Base-by-base conservation (phyloP, 2,888 invertebrate genomes). In the Ophion ventricosus region DNA sequence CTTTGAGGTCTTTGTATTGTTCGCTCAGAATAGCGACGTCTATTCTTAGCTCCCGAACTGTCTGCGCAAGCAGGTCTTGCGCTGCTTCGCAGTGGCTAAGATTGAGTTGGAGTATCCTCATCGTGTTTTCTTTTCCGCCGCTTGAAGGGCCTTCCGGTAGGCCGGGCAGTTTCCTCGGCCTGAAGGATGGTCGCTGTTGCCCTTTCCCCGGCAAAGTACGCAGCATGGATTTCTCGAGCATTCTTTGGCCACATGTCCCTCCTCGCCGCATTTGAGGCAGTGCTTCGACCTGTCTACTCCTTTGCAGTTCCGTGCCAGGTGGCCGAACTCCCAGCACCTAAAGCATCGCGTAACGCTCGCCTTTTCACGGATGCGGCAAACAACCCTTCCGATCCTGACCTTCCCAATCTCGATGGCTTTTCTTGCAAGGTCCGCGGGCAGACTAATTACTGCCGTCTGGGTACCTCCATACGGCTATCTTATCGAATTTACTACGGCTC, bases 1-100 rank as follows among this genome's bases (percentile, higher is more conserved):
- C 25, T n/a, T 64, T 78, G 0, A 85, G 73, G 57, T 87, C 59
- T 49, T 54, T 66, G 69, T 87, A 84, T 66, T 83, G 87, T 72
- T 88, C 87, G 11, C 76, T 43, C 20, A 87, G 59, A 0, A 88
- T 54, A 0, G 77, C 87, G 5, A 87, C 73, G 40, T 84, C 84
- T 11, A 84, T 56, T 2, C 75, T 57, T 11, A 20, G 5, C n/a
- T 86, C 64, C 25, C 64, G 17, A 7, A 64, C 35, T 2, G 64
- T 64, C 35, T 64, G 64, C 64, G n/a, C 17, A 17, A 64, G 66
- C 66, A 66, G 43, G 8, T 66, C 66, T 11, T 66, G 43, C 1
- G 66, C 66, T 23, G 43, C 43, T n/a, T n/a, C 35, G 8, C 64
- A 64, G 64, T 64, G 64, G 7, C 35, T 29, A 3, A 64, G 3